Conservation (phyloP, 2,113 vertebrate species). For the Siniperca knerii region DNA sequence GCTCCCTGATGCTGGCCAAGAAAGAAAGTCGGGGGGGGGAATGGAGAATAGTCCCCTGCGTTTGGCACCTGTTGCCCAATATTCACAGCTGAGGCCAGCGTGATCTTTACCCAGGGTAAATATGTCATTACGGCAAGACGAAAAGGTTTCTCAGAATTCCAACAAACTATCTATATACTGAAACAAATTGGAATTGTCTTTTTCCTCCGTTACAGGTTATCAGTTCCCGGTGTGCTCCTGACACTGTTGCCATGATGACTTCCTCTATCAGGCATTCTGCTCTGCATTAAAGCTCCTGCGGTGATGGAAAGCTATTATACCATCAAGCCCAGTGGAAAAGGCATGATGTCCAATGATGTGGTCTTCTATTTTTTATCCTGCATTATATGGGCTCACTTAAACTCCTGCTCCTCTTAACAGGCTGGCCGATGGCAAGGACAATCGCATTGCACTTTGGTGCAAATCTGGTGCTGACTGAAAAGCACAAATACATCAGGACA, state of each 20-base stretch:
- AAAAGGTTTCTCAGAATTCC: conserved; percentile 38
- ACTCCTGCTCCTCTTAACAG: conserved; percentile 64
- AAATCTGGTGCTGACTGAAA: conserved; percentile 42
- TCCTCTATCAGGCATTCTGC: conserved; percentile 53
- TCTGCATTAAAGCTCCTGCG: conserved; percentile 58
- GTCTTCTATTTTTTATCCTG: conserved; percentile 52
- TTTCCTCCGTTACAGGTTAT: conserved; percentile 70
- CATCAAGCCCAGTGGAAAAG: conserved; percentile 64
- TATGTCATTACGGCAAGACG: conserved; percentile 9
- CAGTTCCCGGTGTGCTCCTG: conserved; percentile 60
- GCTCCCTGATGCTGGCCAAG: conserved; percentile 36
- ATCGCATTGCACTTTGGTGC: conserved; percentile 53
- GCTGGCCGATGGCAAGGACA: conserved; percentile 47
- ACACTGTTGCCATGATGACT: conserved; percentile 78
- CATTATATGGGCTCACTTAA: conserved; percentile 71
- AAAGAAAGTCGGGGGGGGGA: conserved; percentile 13
- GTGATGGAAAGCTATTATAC: conserved; percentile 71
- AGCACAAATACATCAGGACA: conserved; percentile 40
- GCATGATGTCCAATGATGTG: conserved; percentile 64
- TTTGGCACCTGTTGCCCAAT: conserved; percentile 57
- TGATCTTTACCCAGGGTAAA: conserved; percentile 45
- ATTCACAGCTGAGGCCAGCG: conserved; percentile 36
- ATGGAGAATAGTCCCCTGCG: conserved; percentile 14
- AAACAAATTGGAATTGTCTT: conserved; percentile 64
- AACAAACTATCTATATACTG: conserved; percentile 46